Evolutionary conservation across 2,888 invertebrate genomes (phyloP).

Genomic region (Dusona sp.): DNA sequence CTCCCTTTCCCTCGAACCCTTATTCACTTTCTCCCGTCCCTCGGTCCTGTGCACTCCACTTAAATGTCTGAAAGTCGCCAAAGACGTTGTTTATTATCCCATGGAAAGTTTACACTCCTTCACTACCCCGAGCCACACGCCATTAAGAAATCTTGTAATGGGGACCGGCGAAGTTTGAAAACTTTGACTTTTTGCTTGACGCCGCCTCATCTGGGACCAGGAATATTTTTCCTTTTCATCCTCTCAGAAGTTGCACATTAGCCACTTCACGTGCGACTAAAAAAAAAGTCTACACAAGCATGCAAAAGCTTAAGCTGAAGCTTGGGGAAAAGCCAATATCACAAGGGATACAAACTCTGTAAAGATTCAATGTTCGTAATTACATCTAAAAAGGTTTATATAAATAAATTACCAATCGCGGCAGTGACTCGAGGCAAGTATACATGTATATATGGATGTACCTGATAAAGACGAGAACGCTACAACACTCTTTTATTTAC

Average conservation of each 20-base stretch:
- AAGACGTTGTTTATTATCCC: conserved; percentile 63
- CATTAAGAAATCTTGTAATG: conserved; percentile 63
- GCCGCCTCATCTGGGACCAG: conserved; percentile 13
- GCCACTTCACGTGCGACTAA: not conserved
- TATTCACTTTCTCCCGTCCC: conserved; percentile 7
- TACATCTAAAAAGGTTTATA: not conserved
- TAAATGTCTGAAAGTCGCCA: conserved; percentile 43
- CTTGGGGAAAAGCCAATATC: not conserved
- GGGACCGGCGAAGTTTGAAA: conserved; percentile 44
- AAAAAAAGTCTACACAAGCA: not conserved
- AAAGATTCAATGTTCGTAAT: not conserved
- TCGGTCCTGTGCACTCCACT: conserved; percentile 27
- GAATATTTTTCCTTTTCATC: not conserved
- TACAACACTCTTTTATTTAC: too few species aligned
- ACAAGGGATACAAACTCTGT: not conserved
- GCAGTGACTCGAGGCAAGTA: too few species aligned
- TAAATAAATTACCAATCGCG: too few species aligned
- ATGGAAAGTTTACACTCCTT: conserved; percentile 45
- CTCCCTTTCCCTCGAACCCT: conserved; percentile 2
- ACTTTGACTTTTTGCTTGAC: conserved; percentile 39
- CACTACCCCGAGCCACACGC: not conserved
- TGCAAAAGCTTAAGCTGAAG: not conserved
- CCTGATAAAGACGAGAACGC: too few species aligned
- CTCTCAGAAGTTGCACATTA: conserved; percentile 1
- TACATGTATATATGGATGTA: too few species aligned